Evolutionary conservation across 2,888 invertebrate species (phyloP).

Genomic region (Diarsia dahlii): DNA sequence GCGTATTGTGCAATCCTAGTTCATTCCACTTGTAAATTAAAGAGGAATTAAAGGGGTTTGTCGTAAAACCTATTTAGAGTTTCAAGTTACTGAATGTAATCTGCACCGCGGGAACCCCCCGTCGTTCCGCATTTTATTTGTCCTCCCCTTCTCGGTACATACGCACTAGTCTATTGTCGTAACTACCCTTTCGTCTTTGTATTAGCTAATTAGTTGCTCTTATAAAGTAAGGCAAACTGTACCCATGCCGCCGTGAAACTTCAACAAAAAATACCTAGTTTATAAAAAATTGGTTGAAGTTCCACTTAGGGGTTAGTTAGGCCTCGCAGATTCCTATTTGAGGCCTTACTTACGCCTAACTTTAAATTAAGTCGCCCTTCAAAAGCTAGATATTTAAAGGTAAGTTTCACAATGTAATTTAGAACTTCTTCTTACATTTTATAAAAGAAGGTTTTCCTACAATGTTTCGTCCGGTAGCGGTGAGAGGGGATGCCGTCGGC

Average conservation of each 20-base stretch:
- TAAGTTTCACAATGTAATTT: not conserved
- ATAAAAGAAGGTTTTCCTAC: slow-evolving; percentile 3
- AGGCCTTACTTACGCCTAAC: not conserved
- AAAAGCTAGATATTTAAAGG: not conserved
- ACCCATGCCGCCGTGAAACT: not conserved
- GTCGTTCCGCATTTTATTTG: slow-evolving; percentile 59
- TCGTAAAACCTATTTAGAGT: not conserved
- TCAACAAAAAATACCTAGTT: not conserved
- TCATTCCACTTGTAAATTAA: not conserved
- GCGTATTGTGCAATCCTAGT: not conserved
- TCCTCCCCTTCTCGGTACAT: slow-evolving; percentile 34
- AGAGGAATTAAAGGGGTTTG: too few relatives aligned
- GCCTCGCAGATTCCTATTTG: not conserved
- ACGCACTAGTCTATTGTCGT: not conserved
- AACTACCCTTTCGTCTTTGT: slow-evolving; percentile 25
- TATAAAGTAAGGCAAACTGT: slow-evolving; percentile 21
- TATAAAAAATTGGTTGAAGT: not conserved
- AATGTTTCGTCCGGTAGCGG: slow-evolving; percentile 18
- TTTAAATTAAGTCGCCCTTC: slow-evolving; percentile 9
- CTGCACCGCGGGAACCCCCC: slow-evolving; percentile 20
- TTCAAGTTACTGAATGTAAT: not conserved
- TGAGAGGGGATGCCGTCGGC: slow-evolving; percentile 69
- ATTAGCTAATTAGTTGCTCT: slow-evolving; percentile 42
- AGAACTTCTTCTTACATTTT: not conserved
- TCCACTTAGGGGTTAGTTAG: not conserved